phyloP scores from a whole-genome alignment of 2,888 invertebrate genomes.

The Chrysolina americana region DNA sequence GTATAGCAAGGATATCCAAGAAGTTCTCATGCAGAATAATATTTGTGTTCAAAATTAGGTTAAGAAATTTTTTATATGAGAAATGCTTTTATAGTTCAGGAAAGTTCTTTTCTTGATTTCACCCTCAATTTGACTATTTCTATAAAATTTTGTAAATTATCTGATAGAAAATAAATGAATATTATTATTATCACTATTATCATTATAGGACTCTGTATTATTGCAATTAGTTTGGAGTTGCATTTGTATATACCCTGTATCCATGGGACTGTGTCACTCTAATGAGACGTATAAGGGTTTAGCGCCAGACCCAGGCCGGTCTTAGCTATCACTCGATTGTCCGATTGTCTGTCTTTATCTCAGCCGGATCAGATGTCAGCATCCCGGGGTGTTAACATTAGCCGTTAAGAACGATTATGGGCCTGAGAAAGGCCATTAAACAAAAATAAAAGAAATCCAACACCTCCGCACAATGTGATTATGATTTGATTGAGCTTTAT shows the following conservation, averaged over 20 bases:
- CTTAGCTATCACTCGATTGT: conserved; percentile 35
- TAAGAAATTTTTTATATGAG: too few species aligned
- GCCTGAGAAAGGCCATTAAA: conserved; percentile 27
- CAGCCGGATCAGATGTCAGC: conserved; percentile 38
- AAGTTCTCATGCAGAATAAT: too few species aligned
- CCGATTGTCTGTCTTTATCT: conserved; percentile 41
- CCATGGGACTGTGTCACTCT: neutral
- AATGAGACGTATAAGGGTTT: conserved; percentile 30
- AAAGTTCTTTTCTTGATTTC: too few species aligned
- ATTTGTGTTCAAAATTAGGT: too few species aligned
- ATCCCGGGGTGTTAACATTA: conserved; percentile 31
- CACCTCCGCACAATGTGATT: conserved; percentile 17
- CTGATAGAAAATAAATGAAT: too few species aligned
- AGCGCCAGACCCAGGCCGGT: conserved; percentile 32
- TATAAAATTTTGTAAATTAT: too few species aligned
- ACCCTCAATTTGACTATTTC: too few species aligned
- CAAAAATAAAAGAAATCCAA: conserved; percentile 26
- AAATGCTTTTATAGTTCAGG: too few species aligned
- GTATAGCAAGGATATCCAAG: too few species aligned
- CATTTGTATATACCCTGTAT: neutral
- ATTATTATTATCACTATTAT: too few species aligned
- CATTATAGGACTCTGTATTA: too few species aligned
- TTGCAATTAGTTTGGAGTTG: neutral
- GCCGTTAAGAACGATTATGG: conserved; percentile 30
- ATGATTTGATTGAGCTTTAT: conserved; percentile 14